phyloP scores from a whole-genome alignment of 2,797 vertebrate species.

The Helicolenus hilgendorfi region DNA sequence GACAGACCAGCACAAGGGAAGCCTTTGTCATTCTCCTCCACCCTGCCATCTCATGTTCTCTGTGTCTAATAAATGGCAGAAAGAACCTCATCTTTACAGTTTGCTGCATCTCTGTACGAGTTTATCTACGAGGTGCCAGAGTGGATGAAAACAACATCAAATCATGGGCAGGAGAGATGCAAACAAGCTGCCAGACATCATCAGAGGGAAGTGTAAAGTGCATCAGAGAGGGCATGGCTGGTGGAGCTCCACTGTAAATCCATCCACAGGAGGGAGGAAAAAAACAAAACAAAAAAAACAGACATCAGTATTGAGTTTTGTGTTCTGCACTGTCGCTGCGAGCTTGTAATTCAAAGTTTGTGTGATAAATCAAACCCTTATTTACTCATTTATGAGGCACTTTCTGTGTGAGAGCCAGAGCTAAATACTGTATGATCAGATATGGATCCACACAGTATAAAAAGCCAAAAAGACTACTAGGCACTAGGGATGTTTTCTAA shows the following conservation, averaged over 20 bases:
- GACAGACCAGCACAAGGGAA: slow-evolving; percentile 30
- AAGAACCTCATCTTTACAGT: slow-evolving; percentile 41
- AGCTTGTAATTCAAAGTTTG: not conserved
- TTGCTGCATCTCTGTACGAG: slow-evolving; percentile 25
- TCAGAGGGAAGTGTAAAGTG: slow-evolving; percentile 42
- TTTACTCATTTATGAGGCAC: not conserved
- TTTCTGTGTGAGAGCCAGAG: not conserved
- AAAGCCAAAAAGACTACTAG: not conserved
- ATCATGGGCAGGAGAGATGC: slow-evolving; percentile 55
- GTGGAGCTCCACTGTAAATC: slow-evolving; percentile 3
- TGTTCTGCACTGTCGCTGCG: not conserved
- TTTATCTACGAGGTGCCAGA: slow-evolving; percentile 66
- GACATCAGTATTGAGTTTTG: not conserved
- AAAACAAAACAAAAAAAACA: not conserved
- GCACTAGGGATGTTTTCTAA: not conserved
- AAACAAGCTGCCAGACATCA: slow-evolving; percentile 66
- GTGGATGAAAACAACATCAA: slow-evolving; percentile 57
- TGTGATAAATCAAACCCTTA: not conserved
- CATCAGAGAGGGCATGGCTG: not conserved
- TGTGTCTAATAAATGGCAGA: slow-evolving; percentile 48
- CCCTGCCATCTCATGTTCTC: slow-evolving; percentile 30
- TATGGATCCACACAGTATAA: not conserved
- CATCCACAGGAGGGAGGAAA: not conserved
- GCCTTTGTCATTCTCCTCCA: slow-evolving; percentile 40
- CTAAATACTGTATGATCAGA: not conserved